A percentile compares a stretch with the other conserved stretches of the same genome.
phyloP scores from a whole-genome alignment of 2,888 invertebrate genomes.

The Campaea margaritaria region DNA sequence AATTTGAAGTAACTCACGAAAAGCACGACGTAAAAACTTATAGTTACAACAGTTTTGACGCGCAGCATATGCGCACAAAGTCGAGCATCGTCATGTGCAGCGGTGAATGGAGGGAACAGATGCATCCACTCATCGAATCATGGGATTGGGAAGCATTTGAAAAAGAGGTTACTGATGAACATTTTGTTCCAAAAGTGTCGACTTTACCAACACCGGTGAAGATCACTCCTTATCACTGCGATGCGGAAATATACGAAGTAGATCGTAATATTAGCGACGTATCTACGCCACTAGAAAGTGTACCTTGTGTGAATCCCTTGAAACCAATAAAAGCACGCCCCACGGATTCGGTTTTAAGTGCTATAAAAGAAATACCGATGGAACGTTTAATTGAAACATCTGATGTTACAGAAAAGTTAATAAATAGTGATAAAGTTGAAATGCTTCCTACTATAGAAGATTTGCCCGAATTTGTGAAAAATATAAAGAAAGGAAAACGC shows the following conservation, averaged over 20 bases:
- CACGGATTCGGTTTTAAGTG: slow-evolving; percentile 70
- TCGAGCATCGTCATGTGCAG: slow-evolving; percentile 79
- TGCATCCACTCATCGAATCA: slow-evolving; percentile 86
- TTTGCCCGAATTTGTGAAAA: slow-evolving; percentile 87
- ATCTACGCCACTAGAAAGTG: slow-evolving; percentile 84
- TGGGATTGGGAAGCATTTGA: slow-evolving; percentile 88
- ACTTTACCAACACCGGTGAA: slow-evolving; percentile 79
- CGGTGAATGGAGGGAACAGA: slow-evolving; percentile 86
- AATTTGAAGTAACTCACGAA: slow-evolving; percentile 75
- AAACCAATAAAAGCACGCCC: slow-evolving; percentile 83
- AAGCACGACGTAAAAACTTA: slow-evolving; percentile 79
- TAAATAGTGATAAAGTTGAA: slow-evolving; percentile 81
- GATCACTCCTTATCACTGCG: slow-evolving; percentile 78
- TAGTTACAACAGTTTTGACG: slow-evolving; percentile 77
- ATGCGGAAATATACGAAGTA: slow-evolving; percentile 81
- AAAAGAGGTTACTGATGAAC: slow-evolving; percentile 82
- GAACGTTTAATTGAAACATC: slow-evolving; percentile 86
- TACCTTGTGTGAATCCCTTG: slow-evolving; percentile 87
- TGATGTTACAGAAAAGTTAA: slow-evolving; percentile 86
- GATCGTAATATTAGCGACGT: slow-evolving; percentile 81
- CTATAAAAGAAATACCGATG: slow-evolving; percentile 82
- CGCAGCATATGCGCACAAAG: slow-evolving; percentile 81
- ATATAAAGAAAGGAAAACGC: slow-evolving; percentile 85
- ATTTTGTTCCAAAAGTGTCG: slow-evolving; percentile 75
- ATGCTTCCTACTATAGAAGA: slow-evolving; percentile 87